Conservation (phyloP, 2,113 vertebrate species). For the Crotalus helleri region DNA sequence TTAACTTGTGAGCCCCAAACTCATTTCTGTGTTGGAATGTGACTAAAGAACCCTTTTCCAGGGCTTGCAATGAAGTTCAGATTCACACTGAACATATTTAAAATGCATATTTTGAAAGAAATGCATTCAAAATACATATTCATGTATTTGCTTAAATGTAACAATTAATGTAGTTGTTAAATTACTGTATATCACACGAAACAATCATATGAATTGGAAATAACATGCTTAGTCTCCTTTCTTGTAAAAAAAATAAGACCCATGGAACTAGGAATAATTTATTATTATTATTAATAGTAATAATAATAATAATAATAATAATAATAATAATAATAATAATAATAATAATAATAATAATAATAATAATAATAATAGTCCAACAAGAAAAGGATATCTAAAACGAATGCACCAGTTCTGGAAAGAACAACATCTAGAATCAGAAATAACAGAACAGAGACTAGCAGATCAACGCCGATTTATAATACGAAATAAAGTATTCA, state of each 20-base stretch:
- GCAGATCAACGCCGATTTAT: no score
- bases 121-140: neutral
- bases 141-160: neutral
- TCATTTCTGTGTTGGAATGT: neutral
- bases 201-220: neutral
- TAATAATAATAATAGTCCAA: no score
- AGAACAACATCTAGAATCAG: no score
- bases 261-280: neutral
- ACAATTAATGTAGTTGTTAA: neutral
- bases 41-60: neutral
- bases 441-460: no score
- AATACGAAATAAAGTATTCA: no score
- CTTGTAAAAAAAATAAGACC: neutral
- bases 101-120: neutral
- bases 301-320: neutral
- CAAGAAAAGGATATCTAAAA: no score
- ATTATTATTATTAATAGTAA: neutral
- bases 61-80: neutral
- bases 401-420: no score
- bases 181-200: neutral
- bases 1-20: neutral
- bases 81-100: neutral
- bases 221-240: neutral
- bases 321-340: neutral
- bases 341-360: neutral